Base-by-base conservation (phyloP, 2,888 invertebrate genomes). In the Thumatha senex region DNA sequence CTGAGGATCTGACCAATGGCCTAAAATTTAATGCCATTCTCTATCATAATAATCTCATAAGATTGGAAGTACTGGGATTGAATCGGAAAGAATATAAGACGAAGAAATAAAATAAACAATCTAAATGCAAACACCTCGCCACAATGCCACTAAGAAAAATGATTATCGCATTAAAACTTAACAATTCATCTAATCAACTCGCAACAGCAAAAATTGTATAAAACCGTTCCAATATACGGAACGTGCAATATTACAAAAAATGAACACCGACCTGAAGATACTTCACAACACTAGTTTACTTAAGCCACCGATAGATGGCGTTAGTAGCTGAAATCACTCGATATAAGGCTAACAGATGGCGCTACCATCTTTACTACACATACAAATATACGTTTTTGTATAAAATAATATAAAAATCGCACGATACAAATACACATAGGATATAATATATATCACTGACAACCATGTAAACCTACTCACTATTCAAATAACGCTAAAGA, bases 221-320 rank as follows among this genome's bases (percentile, higher is more conserved):
- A 65, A 65, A 51, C 51, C 54, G 46, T 70, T 66, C 64, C 62
- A 64, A 70, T 63, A 74, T 42, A 52, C 55, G 61, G 61, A 53
- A 50, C 58, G 49, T 51, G 70, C 62, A 72, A 45, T 10, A 62
- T 55, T 46, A n/a, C 47, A 48, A 58, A 68, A 67, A 79, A 73
- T 79, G 78, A 82, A 82, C 82, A 82, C 80, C 58, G 61, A 66
- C 62, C 58, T 48, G 48, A 46, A 48, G 48, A 58, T 51, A 58
- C 50, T 47, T 67, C 69, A 69, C 69, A 72, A 68, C 61, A 53
- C 70, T 63, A 30, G 43, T 56, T 65, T 40, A 29, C 15, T 31
- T 31, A 4, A 5, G 18, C 30, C 10, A 24, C 15, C 33, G 49
- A 38, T 1, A 65, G 62, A 57, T 40, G 69, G 59, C 66, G 68